Evolutionary conservation across 2,113 vertebrate species (phyloP).

Genomic region (Octodon degus): DNA sequence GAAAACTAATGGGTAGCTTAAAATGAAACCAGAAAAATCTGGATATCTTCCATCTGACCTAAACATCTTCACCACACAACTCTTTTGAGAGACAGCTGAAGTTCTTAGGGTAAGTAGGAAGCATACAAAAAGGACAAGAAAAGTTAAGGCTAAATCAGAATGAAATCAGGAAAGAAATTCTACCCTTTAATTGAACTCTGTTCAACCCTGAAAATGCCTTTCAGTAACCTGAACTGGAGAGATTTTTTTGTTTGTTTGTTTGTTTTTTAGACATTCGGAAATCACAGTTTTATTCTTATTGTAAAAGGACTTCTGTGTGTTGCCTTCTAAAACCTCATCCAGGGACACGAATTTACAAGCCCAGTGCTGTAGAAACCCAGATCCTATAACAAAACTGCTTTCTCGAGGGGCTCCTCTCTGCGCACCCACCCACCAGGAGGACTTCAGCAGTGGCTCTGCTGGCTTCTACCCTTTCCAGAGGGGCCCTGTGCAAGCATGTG

Average conservation of each 20-base stretch:
- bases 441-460: neutral
- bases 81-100: conserved; percentile 26
- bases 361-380: neutral
- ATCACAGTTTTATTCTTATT: neutral
- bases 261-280: neutral
- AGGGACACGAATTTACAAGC: neutral
- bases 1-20: neutral
- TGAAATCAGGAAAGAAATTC: neutral
- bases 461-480: neutral
- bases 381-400: neutral
- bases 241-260: too few species aligned
- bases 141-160: neutral
- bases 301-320: neutral
- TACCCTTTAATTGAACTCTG: conserved; percentile 34
- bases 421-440: too few species aligned
- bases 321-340: neutral
- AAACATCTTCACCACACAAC: conserved; percentile 52
- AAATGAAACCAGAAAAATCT: conserved; percentile 20
- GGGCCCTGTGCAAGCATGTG: neutral
- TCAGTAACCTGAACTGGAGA: neutral
- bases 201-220: neutral
- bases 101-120: conserved; percentile 30
- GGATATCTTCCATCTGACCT: conserved; percentile 16
- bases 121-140: neutral
- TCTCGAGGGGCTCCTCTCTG: neutral